phyloP scores from a whole-genome alignment of 35 echinoderm and acorn worm genomes.

The Holothuria glaberrima region DNA sequence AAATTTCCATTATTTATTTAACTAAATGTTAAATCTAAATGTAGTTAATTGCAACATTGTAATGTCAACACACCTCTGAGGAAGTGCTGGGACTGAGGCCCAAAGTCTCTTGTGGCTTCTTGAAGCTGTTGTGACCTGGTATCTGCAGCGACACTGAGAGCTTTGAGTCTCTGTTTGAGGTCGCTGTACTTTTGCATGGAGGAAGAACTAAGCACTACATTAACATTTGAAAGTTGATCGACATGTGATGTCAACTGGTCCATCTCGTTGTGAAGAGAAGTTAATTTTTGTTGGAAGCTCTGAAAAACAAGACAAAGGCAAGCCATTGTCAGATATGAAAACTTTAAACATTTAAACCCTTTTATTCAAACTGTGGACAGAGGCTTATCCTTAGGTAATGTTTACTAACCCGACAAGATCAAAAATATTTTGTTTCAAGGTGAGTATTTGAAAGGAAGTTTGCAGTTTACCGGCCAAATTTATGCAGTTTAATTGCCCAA shows the following conservation, averaged over 20 bases:
- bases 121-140: conserved; percentile 73
- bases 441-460: too few species aligned
- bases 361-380: neutral
- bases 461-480: too few species aligned
- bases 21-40: too few species aligned
- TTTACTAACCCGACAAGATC: too few species aligned
- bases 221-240: conserved; percentile 71
- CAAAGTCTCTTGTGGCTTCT: conserved; percentile 91
- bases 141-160: conserved; percentile 76
- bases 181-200: conserved; percentile 81
- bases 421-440: too few species aligned
- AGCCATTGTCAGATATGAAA: neutral
- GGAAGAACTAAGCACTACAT: conserved; percentile 76
- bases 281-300: conserved; percentile 86
- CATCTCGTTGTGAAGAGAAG: conserved; percentile 78
- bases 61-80: conserved; percentile 67
- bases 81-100: conserved; percentile 96
- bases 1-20: too few species aligned
- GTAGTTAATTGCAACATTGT: too few species aligned
- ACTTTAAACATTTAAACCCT: neutral
- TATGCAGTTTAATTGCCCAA: too few species aligned
- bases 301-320: conserved; percentile 45
- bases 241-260: conserved; percentile 78
- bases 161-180: conserved; percentile 76
- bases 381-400: too few species aligned